A percentile compares a stretch with the other conserved stretches of the same genome.
Conservation (phyloP, 2,113 vertebrate species). For the Axis porcinus region DNA sequence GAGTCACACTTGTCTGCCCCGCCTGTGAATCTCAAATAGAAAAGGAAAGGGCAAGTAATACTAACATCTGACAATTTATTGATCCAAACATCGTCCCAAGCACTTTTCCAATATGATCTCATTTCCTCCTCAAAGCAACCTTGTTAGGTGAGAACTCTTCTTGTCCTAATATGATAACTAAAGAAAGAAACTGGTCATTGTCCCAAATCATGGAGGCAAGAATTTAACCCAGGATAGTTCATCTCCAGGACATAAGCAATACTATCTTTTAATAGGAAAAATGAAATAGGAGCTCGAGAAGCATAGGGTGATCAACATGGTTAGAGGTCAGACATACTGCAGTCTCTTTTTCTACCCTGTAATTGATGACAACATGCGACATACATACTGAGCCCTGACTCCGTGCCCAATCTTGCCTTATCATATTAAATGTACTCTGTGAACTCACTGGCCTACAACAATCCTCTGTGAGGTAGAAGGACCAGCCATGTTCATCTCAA, state of each 20-base stretch:
- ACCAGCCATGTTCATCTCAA: not conserved
- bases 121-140: not conserved
- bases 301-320: not conserved
- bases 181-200: not conserved
- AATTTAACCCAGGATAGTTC: not conserved
- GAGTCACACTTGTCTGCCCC: rapidly evolving
- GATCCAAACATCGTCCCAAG: not conserved
- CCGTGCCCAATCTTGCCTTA: not conserved
- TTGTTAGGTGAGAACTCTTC: too few species aligned
- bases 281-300: not conserved
- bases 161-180: not conserved
- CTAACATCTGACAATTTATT: too few species aligned
- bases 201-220: rapidly evolving
- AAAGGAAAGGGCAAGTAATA: not conserved
- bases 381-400: not conserved
- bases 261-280: not conserved
- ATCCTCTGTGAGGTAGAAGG: not conserved
- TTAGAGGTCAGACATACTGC: not conserved
- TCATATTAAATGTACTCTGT: not conserved
- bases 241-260: not conserved
- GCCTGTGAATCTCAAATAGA: not conserved
- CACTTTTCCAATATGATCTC: not conserved
- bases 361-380: not conserved
- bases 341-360: not conserved
- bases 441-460: not conserved